These are phyloP conservation scores for Syngnathus scovelli DNA, from an alignment of 2,113 vertebrate genomes.

Conservation along the genomic window DNA sequence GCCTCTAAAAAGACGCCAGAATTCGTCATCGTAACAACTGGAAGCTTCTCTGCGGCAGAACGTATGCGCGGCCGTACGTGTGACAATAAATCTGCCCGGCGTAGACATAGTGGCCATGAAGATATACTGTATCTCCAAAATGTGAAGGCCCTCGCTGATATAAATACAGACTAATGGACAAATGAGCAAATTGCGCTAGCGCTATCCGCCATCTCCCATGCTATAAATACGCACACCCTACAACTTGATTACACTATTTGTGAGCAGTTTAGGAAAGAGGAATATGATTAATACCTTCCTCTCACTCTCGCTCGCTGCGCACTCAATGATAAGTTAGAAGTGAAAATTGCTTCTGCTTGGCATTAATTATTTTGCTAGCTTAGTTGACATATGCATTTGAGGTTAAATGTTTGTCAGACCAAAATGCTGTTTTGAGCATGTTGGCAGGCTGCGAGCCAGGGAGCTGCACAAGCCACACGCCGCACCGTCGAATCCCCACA, in stretches of 20 bases:
- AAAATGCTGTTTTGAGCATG: constrained; percentile 67
- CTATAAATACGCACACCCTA: constrained; percentile 41
- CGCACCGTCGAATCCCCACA: constrained; percentile 63
- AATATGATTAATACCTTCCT: constrained; percentile 66
- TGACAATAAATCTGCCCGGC: constrained; percentile 12
- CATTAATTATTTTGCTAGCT: constrained; percentile 72
- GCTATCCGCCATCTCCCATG: constrained; percentile 25
- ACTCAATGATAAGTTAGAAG: constrained; percentile 65
- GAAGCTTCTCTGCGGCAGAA: background rate
- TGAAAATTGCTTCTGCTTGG: constrained; percentile 70
- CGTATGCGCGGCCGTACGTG: constrained; percentile 3
- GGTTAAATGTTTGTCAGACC: constrained; percentile 64
- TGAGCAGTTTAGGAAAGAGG: constrained; percentile 62
- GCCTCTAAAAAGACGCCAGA: constrained; percentile 2
- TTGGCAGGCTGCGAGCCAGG: constrained; percentile 59
- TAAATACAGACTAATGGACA: constrained; percentile 44
- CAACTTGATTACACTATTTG: constrained; percentile 57
- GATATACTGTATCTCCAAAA: constrained; percentile 24
- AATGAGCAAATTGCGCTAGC: constrained; percentile 28
- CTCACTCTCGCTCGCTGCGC: constrained; percentile 49
- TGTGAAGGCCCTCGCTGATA: constrained; percentile 26
- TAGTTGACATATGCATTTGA: constrained; percentile 66
- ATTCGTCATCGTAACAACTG: constrained; percentile 9
- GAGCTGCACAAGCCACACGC: constrained; percentile 48
- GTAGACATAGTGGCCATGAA: constrained; percentile 20